Conservation (phyloP, 2,113 vertebrate genomes). For the Elephantulus edwardii region DNA sequence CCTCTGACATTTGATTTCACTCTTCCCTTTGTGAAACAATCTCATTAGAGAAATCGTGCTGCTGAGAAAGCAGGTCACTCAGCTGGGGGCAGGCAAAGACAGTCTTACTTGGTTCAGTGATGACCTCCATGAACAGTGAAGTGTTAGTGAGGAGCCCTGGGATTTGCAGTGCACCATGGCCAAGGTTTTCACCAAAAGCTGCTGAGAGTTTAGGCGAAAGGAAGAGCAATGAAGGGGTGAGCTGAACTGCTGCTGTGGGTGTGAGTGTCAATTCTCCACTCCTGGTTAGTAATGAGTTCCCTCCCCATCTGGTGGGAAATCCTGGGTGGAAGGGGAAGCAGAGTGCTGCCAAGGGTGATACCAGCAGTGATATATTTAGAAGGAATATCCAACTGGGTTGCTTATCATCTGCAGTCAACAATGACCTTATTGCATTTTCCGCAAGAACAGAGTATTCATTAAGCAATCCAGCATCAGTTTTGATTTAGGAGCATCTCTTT, state of each 20-base stretch:
- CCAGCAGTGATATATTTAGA: constrained; percentile 66
- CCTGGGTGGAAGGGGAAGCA: constrained; percentile 1
- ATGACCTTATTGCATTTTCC: constrained; percentile 58
- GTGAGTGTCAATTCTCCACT: constrained; percentile 36
- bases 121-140: constrained; percentile 70
- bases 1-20: constrained; percentile 67
- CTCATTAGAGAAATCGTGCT: constrained; percentile 74
- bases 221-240: constrained; percentile 60
- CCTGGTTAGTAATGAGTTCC: constrained; percentile 56
- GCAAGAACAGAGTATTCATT: constrained; percentile 48
- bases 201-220: constrained; percentile 58
- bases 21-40: constrained; percentile 77
- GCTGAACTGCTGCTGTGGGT: constrained; percentile 57
- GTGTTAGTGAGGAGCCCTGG: constrained; percentile 57
- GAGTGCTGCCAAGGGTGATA: constrained; percentile 60
- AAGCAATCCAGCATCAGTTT: constrained; percentile 21
- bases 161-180: constrained; percentile 39
- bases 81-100: constrained; percentile 68
- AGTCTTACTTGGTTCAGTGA: constrained; percentile 49
- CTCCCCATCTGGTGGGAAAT: constrained; percentile 63
- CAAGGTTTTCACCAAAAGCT: constrained; percentile 50
- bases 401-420: constrained; percentile 51
- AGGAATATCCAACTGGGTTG: constrained; percentile 35
- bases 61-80: constrained; percentile 77
- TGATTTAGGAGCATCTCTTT: constrained; percentile 11